Base-by-base conservation (phyloP, 2,888 invertebrate species). In the Plutella xylostella region DNA sequence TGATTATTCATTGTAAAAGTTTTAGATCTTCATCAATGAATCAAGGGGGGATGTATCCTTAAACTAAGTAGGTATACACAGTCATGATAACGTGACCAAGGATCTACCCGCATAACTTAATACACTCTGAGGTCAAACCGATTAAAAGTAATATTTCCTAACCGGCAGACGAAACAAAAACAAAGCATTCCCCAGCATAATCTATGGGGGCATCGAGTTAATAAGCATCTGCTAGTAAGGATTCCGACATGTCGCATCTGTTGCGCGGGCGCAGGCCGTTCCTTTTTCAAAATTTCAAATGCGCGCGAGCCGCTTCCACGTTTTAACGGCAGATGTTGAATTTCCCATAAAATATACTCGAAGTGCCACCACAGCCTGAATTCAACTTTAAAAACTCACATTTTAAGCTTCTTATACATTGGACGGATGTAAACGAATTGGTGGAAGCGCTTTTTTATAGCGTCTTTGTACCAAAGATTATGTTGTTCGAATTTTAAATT, bases 241-340 rank as follows among this genome's bases (percentile, higher is more conserved):
- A 78, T 82, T 33, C 79, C 78, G 65, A 69, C 72, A 75, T 74
- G 78, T 74, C 75, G 75, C 83, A 83, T 83, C 82, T 83, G 83
- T 79, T 78, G 60, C 63, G 58, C 58, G 62, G 63, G 63, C 61
- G 65, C 61, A 56, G 55, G 54, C 51, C 52, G 55, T 62, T 63
- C 67, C 72, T 76, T 77, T 78, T 79, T 72, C 65, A 63, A 77
- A 61, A 77, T 71, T 79, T 71, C 66, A 66, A 78, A 80, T 73
- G 74, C 74, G 74, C 76, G 68, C 66, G 76, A 72, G 73, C 64
- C 65, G 70, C 67, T 71, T 64, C 64, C 62, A 63, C 30, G 39
- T 31, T 54, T 54, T 56, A 61, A 58, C 65, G 74, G 79, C 83
- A 83, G 83, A 82, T 83, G 83, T 76, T 77, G 48, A 42, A 49